Base-by-base conservation (phyloP, 1,140 invertebrate genomes). In the Drosophila nigrodunni region DNA sequence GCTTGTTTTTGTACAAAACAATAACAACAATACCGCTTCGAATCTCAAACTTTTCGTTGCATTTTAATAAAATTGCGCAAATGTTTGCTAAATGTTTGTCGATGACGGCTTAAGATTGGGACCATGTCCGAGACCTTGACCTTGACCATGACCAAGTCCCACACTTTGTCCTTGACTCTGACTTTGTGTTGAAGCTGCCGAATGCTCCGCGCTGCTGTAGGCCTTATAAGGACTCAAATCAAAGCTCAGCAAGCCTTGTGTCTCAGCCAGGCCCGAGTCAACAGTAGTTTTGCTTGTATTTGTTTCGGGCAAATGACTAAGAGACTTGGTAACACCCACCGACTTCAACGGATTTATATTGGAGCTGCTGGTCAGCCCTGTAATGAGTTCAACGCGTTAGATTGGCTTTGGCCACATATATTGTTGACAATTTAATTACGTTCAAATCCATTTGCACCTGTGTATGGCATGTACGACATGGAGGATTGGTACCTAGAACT, bases 71-170 rank as follows among this genome's bases (percentile, higher is more conserved):
- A 54, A 6, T 79, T 74, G 43, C 7, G 55, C 50, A 35, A 58
- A 64, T 80, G 43, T 72, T 73, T 65, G 69, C 73, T 89, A 88
- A 46, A 80, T 73, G 52, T 88, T 67, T 34, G 80, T 78, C 8
- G 66, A 61, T 50, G 70, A 25, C 34, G 75, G 34, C 64, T 50
- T 66, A 13, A 78, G 41, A 43, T 5, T 30, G 25, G 3, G 39
- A 6, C 5, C 13, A 11, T 13, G 41, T 43, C 25, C 25, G 0
- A 2, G 25, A 30, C 25, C 25, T 3, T 5, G 25, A 30, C 25
- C 25, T 30, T 30, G 25, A 30, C 25, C 25, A 0, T 30, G 25
- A 30, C 25, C 25, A 5, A 30, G 25, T 30, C 25, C 25, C 25
- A 30, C 25, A 5, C 3, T 6, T 30, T 30, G 25, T 30, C 25